Evolutionary conservation across 2,113 vertebrate genomes (phyloP), one percentile per base, ranked within the genome.

Genomic region (Pterocles orientalis): DNA sequence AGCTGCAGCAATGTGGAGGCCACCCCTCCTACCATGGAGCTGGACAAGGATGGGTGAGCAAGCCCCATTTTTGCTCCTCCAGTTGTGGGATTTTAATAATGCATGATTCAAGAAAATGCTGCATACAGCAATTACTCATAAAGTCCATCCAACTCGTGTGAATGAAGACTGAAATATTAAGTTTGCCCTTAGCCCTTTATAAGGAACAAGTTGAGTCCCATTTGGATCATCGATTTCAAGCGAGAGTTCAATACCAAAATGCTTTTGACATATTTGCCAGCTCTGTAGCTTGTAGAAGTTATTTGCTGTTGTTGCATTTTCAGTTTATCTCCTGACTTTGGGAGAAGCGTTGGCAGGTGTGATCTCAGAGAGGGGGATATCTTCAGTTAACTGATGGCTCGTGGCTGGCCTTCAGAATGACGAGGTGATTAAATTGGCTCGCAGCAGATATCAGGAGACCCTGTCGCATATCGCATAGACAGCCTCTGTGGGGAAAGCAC

Each of bases 191-290:
- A 92, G 83, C 77, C 65, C 65, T 94, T 89, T 72, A 53, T 57
- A 84, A 75, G 48, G 39, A 84, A 64, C 7, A 71, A 58, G 75
- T 43, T 76, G 71, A 96, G 29, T 93, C 57, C 57, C 72, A 72
- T 92, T 92, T 92, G 86, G 73, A 89, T 84, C 83, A 82, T 10
- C 87, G 83, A 76, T 92, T 95, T 91, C 82, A 84, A 87, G 53
- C 47, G 43, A 87, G 41, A 48, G n/a, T 61, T 92, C 56, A 64
- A 6, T 57, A 92, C n/a, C 68, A 76, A 95, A 95, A 82, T 65
- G 73, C 13, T 91, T 94, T 69, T 89, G 96, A 92, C 91, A 57
- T 48, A 79, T 91, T 75, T 84, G 48, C 34, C 48, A n/a, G 53
- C 65, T 92, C 77, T 72, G 69, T 84, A 65, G 61, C 82, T 76